Evolutionary conservation across 2,888 invertebrate genomes (phyloP), one percentile per base, ranked within the genome.

Genomic region (Drosophila gaucha): DNA sequence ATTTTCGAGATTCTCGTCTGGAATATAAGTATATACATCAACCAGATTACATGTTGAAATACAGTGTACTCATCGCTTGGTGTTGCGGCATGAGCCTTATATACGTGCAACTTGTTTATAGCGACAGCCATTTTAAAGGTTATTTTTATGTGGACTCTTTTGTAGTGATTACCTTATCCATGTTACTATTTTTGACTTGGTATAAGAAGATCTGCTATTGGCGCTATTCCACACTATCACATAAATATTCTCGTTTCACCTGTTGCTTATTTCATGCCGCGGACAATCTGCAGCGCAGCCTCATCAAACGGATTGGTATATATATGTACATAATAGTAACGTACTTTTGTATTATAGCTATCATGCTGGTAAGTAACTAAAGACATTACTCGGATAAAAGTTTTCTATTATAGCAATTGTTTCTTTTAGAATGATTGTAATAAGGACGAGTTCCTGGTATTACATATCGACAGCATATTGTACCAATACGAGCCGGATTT

Each of bases 41-140:
- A 76, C 94, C 95, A 0, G 98, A 98, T 92, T 95, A 96, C 0
- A 93, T 97, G 65, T 96, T 97, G 87, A 97, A 96, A 89, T 97
- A 96, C 90, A 97, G 95, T 86, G 91, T 95, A 24, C 90, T 94
- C 1, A 93, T 94, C 74, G 93, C 94, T 9, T 91, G 94, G 22
- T 79, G 94, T 35, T 92, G 95, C 14, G 93, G 93, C 54, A 92
- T 93, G 22, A 92, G 94, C 50, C 85, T 94, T 1, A 93, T 95
- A 33, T 95, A 95, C 80, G 92, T 93, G 41, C 44, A 69, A 18
- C 1, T 22, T 0, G 14, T 64, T 0, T 97, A 97, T 1, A 24
- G 31, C 97, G 95, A 95, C 63, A 94, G 96, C 67, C n/a, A n/a
- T n/a, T n/a, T 94, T 94, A 12, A 3, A 14, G 4, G 0, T 6